Conservation (phyloP, 1,140 invertebrate species). For the Drosophila kurseongensis region DNA sequence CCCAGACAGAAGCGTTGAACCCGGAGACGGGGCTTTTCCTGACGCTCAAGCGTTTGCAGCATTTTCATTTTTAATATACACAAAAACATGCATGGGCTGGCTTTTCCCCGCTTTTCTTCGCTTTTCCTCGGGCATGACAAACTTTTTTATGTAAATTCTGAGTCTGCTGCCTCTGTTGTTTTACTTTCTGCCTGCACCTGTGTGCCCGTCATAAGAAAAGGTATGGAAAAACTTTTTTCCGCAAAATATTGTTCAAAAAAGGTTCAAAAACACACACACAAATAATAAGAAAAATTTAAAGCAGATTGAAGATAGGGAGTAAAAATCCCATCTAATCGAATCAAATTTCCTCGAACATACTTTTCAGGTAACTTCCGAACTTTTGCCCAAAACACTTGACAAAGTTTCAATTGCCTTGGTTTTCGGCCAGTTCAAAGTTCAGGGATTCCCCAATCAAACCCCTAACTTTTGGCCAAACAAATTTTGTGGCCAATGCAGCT, state of each 20-base stretch:
- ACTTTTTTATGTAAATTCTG: slow-evolving; percentile 79
- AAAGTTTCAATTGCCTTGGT: slow-evolving; percentile 47
- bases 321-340: slow-evolving; percentile 45
- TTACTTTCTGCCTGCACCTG: slow-evolving; percentile 62
- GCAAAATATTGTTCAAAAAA: slow-evolving; percentile 31
- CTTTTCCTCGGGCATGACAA: slow-evolving; percentile 46
- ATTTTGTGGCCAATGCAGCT: slow-evolving; percentile 69
- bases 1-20: slow-evolving; percentile 28
- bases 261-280: not conserved
- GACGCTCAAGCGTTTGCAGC: slow-evolving; percentile 13
- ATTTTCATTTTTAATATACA: slow-evolving; percentile 45
- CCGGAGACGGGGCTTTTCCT: slow-evolving; percentile 6
- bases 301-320: slow-evolving; percentile 1
- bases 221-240: slow-evolving; percentile 25
- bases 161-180: slow-evolving; percentile 48
- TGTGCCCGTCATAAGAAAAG: slow-evolving; percentile 22
- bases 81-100: slow-evolving; percentile 22
- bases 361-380: slow-evolving; percentile 44
- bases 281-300: not conserved
- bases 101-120: slow-evolving; percentile 2
- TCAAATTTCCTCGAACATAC: slow-evolving; percentile 48
- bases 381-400: slow-evolving; percentile 47
- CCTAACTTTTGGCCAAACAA: slow-evolving; percentile 41
- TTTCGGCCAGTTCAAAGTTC: slow-evolving; percentile 46
- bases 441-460: slow-evolving; percentile 45